Evolutionary conservation across 1,140 invertebrate species (phyloP), one percentile per base, ranked within the genome.

Genomic region (Brachionus paranguensis): DNA sequence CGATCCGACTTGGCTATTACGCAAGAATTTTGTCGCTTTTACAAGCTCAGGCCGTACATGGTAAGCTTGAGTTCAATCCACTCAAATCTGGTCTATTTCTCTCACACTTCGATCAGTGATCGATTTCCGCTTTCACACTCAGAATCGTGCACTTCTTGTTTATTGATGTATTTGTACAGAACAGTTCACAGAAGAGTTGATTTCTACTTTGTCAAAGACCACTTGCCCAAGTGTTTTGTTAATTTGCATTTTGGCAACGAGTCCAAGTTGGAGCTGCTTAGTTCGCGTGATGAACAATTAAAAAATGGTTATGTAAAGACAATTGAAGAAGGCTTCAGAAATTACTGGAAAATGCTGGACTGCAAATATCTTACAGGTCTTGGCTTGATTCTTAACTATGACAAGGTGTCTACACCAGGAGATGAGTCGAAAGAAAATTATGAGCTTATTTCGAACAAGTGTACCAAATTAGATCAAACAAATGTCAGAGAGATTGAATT

Each of bases 31-130:
- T 81, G 78, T 47, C n/a, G 43, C 20, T 81, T 64, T 47, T 68
- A 81, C 41, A 81, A 81, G 53, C 78, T 81, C 20, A 81, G 53
- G 53, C 53, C 53, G 12, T 81, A 29, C 27, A 81, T 81, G 78
- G 64, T 76, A 29, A 76, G 24, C 47, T 76, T 50, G 27, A 76
- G 47, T 17, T 24, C n/a, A 76, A 8, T 76, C 7, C 43, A 76
- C 20, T 50, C 20, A 29, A 76, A 76, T 76, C 17, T 76, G 14
- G 43, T 50, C 8, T 76, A 76, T n/a, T 76, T 76, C 24, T 76
- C 72, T 27, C 43, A 76, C 10, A 76, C 43, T 1, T 76, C 72
- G 12, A 50, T 76, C 20, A 50, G 7, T 10, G 72, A 76, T 29
- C 47, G 50, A 6, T 24, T 76, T 24, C 24, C 43, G 33, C 8